Evolutionary conservation across 1,140 invertebrate genomes (phyloP), one percentile per base, ranked within the genome.

Genomic region (Thaumetopoea pityocampa): DNA sequence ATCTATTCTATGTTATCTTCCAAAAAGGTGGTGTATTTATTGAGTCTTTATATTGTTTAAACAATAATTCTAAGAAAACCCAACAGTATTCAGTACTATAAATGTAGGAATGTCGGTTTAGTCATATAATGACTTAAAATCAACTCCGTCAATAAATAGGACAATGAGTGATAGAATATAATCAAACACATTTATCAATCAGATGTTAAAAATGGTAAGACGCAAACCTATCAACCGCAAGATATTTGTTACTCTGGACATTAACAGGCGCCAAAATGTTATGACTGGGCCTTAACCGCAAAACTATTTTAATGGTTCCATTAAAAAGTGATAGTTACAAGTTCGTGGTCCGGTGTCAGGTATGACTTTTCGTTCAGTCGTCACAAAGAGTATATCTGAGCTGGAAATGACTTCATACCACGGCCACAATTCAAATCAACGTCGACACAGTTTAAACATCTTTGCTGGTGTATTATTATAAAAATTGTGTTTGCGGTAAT

Each of bases 261-360:
- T 46, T 52, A 61, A 66, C 47, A 65, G 56, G 53, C 54, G 63
- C 67, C 68, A 67, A 76, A 79, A 60, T 69, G 62, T 67, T 67
- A 64, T 46, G 44, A 65, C 51, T 43, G 34, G 51, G 35, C 59
- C 37, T 45, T 14, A 60, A 76, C 67, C 69, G 66, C 72, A 67
- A 63, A 67, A 61, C 59, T 63, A 67, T 70, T 73, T 67, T 73
- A 67, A 76, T 73, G 62, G 60, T 46, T 58, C 57, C 68, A 80
- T 77, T 76, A 77, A 72, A 74, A 74, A 69, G 64, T 70, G 72
- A 76, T 74, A 71, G 71, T 68, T 57, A 79, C 72, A 77, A 77
- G 77, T 79, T 52, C 48, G 46, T 43, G 43, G 46, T 42, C 48
- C 37, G 35, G 10, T 24, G 29, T 37, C 47, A 33, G 36, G 16